phyloP scores from a whole-genome alignment of 2,797 vertebrate genomes.

The Labeo calbasu region DNA sequence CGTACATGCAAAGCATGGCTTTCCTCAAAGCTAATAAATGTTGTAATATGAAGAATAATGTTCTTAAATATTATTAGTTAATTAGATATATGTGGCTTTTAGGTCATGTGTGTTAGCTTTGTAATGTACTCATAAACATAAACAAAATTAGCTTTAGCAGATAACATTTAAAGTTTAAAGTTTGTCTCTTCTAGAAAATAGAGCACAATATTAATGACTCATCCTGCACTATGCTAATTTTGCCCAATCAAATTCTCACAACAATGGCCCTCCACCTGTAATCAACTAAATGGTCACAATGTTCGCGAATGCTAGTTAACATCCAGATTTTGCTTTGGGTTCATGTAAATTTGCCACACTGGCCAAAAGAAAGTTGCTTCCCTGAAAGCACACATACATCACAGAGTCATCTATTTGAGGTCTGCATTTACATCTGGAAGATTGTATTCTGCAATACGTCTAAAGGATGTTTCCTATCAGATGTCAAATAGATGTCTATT shows the following conservation, averaged over 20 bases:
- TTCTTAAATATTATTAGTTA: neutral
- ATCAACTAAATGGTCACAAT: neutral
- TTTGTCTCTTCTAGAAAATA: neutral
- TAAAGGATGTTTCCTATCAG: no score
- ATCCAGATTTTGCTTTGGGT: neutral
- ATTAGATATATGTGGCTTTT: neutral
- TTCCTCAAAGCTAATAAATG: neutral
- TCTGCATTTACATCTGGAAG: no score
- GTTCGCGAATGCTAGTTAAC: neutral
- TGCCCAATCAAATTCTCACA: neutral
- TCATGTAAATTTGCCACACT: neutral
- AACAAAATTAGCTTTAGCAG: neutral
- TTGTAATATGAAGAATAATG: neutral
- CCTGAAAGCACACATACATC: no score
- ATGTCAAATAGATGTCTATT: no score
- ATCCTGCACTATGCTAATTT: neutral
- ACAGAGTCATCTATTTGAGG: no score
- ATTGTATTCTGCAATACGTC: no score
- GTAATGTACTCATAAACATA: neutral
- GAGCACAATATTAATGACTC: neutral
- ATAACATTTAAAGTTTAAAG: neutral
- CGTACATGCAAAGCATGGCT: no score
- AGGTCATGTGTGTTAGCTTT: neutral
- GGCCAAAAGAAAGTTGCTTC: neutral
- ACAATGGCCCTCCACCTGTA: neutral